Evolutionary conservation across 2,113 vertebrate genomes (phyloP).

Genomic region (Hemicordylus capensis): DNA sequence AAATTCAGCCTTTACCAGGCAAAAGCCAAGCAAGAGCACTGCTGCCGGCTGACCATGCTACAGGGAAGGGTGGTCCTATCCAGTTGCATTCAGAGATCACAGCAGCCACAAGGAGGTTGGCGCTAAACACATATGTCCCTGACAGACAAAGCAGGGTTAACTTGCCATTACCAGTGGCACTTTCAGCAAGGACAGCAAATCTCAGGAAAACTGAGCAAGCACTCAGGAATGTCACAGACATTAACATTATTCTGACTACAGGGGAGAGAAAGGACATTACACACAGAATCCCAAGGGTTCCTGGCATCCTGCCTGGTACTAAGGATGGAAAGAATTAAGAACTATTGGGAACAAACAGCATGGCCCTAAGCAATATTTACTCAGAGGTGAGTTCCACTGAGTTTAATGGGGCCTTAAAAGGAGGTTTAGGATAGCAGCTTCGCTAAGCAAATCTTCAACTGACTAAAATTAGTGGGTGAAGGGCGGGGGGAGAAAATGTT

Average conservation of each 20-base stretch:
- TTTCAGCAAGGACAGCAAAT: neutral
- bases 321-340: neutral
- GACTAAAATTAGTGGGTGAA: neutral
- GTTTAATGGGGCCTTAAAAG: neutral
- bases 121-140: too few species aligned
- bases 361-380: neutral
- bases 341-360: neutral
- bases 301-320: neutral
- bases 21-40: neutral
- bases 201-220: neutral
- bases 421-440: neutral
- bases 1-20: neutral
- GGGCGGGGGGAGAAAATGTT: neutral
- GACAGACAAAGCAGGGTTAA: neutral
- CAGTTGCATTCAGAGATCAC: neutral
- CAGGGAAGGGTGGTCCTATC: neutral
- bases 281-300: neutral
- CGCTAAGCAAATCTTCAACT: neutral
- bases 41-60: neutral
- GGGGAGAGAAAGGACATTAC: neutral
- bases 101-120: neutral
- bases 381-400: neutral
- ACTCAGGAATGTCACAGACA: neutral
- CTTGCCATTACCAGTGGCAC: neutral
- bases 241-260: neutral